phyloP scores from a whole-genome alignment of 2,113 vertebrate genomes.

The Takifugu bimaculatus region DNA sequence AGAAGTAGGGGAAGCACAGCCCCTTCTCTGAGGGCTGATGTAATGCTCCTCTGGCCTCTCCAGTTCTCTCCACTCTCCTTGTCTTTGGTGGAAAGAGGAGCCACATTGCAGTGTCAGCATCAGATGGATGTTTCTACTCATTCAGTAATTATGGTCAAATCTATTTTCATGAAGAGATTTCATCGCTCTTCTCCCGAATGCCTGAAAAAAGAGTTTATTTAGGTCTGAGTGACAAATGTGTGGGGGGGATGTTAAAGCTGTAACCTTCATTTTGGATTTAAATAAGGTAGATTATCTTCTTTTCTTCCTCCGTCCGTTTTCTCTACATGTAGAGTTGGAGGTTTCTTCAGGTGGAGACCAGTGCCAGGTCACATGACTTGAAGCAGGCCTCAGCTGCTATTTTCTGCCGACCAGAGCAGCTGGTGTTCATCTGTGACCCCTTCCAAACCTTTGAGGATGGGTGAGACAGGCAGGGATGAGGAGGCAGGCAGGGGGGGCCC shows the following conservation, averaged over 20 bases:
- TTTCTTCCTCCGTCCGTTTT: no score
- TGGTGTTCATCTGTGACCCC: slow-evolving; percentile 43
- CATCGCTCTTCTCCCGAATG: slow-evolving; percentile 28
- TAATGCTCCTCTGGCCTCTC: slow-evolving; percentile 18
- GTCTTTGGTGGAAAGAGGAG: slow-evolving; percentile 58
- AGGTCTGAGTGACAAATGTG: no score
- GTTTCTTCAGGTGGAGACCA: no score
- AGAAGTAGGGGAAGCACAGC: no score
- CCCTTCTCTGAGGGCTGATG: no score
- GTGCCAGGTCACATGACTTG: slow-evolving; percentile 5
- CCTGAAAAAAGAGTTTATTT: no score
- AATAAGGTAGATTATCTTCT: no score
- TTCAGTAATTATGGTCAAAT: no score
- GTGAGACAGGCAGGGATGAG: no score
- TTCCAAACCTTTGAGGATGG: slow-evolving; percentile 53
- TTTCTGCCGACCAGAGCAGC: slow-evolving; percentile 50
- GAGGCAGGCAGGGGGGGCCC: slow-evolving; percentile 12
- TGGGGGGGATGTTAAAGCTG: neutral
- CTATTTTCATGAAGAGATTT: no score
- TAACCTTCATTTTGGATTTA: slow-evolving; percentile 52
- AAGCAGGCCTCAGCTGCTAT: slow-evolving; percentile 50
- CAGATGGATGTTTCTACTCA: slow-evolving; percentile 32
- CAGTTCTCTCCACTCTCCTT: slow-evolving; percentile 46
- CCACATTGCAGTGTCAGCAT: slow-evolving; percentile 52
- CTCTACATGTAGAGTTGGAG: no score